Evolutionary conservation across 1,140 invertebrate species (phyloP).

Genomic region (Neodiprion lecontei): DNA sequence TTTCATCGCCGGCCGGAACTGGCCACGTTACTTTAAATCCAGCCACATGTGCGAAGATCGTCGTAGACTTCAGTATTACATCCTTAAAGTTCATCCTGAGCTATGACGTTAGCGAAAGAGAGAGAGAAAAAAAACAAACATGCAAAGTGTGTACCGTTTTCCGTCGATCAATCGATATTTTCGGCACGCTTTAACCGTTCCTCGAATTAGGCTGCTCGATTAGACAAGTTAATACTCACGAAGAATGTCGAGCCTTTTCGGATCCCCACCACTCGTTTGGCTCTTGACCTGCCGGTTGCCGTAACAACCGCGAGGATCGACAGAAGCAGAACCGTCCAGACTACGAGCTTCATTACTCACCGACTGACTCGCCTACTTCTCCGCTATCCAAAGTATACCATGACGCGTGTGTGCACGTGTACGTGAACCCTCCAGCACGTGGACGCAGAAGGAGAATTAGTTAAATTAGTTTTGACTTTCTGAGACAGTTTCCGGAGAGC

Average conservation of each 20-base stretch:
- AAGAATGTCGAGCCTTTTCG: neutral
- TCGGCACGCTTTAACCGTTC: neutral
- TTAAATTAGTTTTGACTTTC: slow-evolving; percentile 30
- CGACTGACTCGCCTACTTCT: neutral
- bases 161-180: too few relatives aligned
- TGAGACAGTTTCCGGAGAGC: slow-evolving; percentile 13
- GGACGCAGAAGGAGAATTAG: slow-evolving; percentile 23
- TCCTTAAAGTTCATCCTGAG: slow-evolving; percentile 57
- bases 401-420: neutral
- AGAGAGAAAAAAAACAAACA: slow-evolving; percentile 3
- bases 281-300: neutral
- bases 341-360: neutral
- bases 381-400: neutral
- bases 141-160: neutral
- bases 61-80: slow-evolving; percentile 38
- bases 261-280: neutral
- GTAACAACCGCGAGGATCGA: neutral
- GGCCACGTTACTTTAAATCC: slow-evolving; percentile 57
- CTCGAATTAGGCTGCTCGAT: neutral
- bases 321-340: neutral
- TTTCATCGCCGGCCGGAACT: slow-evolving; percentile 41
- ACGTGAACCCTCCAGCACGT: slow-evolving; percentile 21
- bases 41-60: slow-evolving; percentile 51
- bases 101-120: slow-evolving; percentile 34
- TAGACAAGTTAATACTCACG: neutral